Evolutionary conservation across 2,113 vertebrate genomes (phyloP), one percentile per base, ranked within the genome.

Genomic region (Pteropus alecto): DNA sequence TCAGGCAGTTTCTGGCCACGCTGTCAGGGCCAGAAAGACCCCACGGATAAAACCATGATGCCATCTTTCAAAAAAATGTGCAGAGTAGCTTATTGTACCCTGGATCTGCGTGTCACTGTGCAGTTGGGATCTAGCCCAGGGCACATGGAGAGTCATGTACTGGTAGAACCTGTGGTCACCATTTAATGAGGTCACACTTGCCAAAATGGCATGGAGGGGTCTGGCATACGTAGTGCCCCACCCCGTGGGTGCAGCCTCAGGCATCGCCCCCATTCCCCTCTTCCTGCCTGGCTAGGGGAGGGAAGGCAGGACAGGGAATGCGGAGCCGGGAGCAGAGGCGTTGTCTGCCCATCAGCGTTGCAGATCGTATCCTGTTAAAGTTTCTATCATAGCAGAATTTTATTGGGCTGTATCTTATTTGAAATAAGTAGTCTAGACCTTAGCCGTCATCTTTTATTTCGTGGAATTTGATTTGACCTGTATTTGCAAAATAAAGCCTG

Each of bases 331-430:
- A 48, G 41, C 38, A 7, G 2, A 38, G 43, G 18, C 13, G 8
- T 0, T 7, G 7, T 38, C 61, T 38, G 3, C 30, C 70, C 1
- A 0, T 56, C 83, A 12, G 35, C 11, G 3, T 7, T 4, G 41
- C 15, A 21, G 35, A 24, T 33, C 51, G 11, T 1, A 61, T 22
- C 58, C 78, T 38, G 15, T 26, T 58, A 22, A 48, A 12, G 58
- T 88, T 73, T 41, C 30, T 67, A 1, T 43, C 26, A 54, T 14
- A 33, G 60, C 78, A 67, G 96, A 71, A 81, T 90, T 82, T 51
- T 38, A 61, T 65, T 15, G 11, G 43, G 9, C 41, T 35, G 24
- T 33, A 5, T 78, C 74, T 58, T 33, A 8, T 35, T 41, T 30
- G 7, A 51, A 79, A 38, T 18, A 61, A 70, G 60, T 4, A 5